Conservation (phyloP, 2,113 vertebrate species). For the Corythornis madagascariensis region DNA sequence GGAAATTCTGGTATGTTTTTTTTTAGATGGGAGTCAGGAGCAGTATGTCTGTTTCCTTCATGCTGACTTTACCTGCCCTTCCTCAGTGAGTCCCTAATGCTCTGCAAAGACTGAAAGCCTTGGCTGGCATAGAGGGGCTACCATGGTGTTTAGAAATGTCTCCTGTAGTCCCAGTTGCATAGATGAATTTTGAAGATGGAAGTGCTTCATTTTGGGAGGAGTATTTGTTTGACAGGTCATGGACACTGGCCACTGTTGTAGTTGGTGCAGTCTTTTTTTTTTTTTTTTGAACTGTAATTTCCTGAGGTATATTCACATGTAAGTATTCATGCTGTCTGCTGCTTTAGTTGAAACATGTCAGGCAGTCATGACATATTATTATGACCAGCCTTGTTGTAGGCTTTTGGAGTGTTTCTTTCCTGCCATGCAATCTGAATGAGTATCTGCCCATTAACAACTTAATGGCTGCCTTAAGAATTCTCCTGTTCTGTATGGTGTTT, state of each 20-base stretch:
- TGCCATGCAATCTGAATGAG: neutral
- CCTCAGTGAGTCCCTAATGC: neutral
- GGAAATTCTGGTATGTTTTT: neutral
- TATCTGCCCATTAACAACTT: constrained; percentile 24
- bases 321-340: constrained; percentile 55
- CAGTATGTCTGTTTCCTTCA: neutral
- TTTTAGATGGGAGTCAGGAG: neutral
- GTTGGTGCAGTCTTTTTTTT: neutral
- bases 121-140: neutral
- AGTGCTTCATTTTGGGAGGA: neutral
- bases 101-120: neutral
- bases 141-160: neutral
- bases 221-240: neutral
- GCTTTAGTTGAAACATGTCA: constrained; percentile 31
- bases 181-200: neutral
- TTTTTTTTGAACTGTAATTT: neutral
- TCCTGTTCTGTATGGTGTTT: neutral
- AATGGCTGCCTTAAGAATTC: neutral
- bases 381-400: constrained; percentile 21
- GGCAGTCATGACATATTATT: constrained; percentile 42
- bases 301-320: constrained; percentile 44
- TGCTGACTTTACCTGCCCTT: neutral
- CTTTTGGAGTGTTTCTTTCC: constrained; percentile 52
- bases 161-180: neutral
- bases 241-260: neutral